Conservation (phyloP, 2,888 invertebrate genomes). For the Phymatocera aterrima region DNA sequence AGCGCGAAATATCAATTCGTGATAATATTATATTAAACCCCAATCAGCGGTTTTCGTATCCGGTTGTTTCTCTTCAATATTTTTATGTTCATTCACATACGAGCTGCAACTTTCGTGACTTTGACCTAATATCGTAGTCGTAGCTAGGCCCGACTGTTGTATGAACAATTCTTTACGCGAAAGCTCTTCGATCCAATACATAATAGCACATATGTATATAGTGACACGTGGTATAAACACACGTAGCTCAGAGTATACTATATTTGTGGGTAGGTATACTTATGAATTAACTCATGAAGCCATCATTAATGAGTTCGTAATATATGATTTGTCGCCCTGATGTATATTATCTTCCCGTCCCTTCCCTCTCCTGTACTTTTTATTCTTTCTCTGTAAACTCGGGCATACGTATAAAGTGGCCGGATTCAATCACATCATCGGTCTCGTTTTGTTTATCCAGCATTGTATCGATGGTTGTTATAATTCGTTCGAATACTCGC, state of each 20-base stretch:
- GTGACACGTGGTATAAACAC: slow-evolving; percentile 11
- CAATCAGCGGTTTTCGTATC: no score
- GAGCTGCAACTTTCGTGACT: no score
- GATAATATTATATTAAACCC: background rate
- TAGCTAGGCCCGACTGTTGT: background rate
- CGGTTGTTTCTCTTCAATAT: no score
- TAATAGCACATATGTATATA: background rate
- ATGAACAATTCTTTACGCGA: background rate
- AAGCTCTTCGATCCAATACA: slow-evolving; percentile 28
- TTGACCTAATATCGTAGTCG: no score
- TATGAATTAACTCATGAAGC: background rate
- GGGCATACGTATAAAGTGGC: no score
- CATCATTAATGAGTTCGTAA: no score
- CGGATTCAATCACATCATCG: no score
- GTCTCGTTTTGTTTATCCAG: background rate
- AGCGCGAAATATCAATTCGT: slow-evolving; percentile 5
- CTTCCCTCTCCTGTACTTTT: no score
- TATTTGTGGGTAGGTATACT: background rate
- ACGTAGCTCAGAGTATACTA: background rate
- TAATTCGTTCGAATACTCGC: background rate
- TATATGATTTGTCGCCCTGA: no score
- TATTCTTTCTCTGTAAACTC: no score
- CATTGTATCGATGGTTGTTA: background rate
- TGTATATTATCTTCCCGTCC: no score
- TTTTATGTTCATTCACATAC: no score